Evolutionary conservation across 2,797 vertebrate genomes (phyloP).

Genomic region (Anguilla anguilla): DNA sequence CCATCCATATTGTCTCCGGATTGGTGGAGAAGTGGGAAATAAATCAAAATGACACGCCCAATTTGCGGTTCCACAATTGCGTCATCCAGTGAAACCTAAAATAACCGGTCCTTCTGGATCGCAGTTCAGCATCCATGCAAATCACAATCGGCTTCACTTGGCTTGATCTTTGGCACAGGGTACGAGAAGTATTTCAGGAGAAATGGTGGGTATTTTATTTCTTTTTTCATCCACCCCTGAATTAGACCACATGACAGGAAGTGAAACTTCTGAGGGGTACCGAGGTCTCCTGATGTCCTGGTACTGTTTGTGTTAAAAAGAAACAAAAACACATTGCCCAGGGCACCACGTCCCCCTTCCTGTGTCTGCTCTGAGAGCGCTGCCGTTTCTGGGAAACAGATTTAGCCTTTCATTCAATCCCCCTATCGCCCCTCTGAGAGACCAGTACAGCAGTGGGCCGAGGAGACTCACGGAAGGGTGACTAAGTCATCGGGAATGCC

Average conservation of each 20-base stretch:
- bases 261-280: not conserved
- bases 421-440: not conserved
- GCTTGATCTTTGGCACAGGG: not conserved
- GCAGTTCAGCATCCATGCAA: not conserved
- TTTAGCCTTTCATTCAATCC: not conserved
- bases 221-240: not conserved
- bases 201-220: not conserved
- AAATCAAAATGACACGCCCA: not conserved
- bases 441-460: not conserved
- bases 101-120: not conserved
- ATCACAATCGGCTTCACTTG: not conserved
- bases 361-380: not conserved
- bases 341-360: not conserved
- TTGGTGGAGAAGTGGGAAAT: not conserved
- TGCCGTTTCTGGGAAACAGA: not conserved
- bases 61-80: not conserved
- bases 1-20: not conserved
- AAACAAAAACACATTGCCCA: not conserved
- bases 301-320: not conserved
- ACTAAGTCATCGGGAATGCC: slow-evolving; percentile 18
- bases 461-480: not conserved
- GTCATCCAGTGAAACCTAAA: not conserved
- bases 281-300: not conserved
- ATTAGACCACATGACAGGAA: not conserved
- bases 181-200: not conserved